Base-by-base conservation (phyloP, 1,140 invertebrate genomes). In the Heliconius melpomene region DNA sequence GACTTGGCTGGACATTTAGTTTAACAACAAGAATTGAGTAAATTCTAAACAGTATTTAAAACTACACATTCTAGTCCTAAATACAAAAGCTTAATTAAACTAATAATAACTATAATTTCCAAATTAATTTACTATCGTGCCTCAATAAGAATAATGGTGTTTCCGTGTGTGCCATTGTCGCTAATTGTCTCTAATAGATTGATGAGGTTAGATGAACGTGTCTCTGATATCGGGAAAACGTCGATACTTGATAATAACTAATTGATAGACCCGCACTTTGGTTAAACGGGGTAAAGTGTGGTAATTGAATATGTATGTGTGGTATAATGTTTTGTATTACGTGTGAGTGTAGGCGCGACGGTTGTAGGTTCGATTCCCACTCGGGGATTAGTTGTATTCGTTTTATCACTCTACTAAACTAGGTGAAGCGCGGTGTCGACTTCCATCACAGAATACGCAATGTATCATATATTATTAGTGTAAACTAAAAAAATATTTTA, bases 161-260 rank as follows among this genome's bases (percentile, higher is more conserved):
- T 66, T 26, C 13, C 60, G 23, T 66, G 23, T 66, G 23, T 66
- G 60, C 60, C 26, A 23, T 66, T 66, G 60, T 66, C 60, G 23
- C 60, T 66, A 66, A 66, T 66, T 66, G 60, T 66, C 60, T 66
- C 60, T 66, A 66, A 66, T 66, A 66, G 60, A 66, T 29, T 66
- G 60, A 66, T 66, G 60, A 66, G 60, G 60, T 66, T 66, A 66
- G 60, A 16, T 66, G 60, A 66, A 66, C 60, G 60, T 66, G 60
- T 66, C 29, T 66, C 60, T 66, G 60, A 66, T 66, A 66, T 29
- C 60, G 60, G 26, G 60, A 29, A 66, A 66, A 66, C 60, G 60
- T 66, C 60, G 60, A 26, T 66, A 66, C 57, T 29, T 66, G 57
- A 29, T 66, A 66, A 16, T 29, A 66, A 66, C 60, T 66, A 66